phyloP scores from a whole-genome alignment of 2,888 invertebrate species.

The Orthosia gothica region DNA sequence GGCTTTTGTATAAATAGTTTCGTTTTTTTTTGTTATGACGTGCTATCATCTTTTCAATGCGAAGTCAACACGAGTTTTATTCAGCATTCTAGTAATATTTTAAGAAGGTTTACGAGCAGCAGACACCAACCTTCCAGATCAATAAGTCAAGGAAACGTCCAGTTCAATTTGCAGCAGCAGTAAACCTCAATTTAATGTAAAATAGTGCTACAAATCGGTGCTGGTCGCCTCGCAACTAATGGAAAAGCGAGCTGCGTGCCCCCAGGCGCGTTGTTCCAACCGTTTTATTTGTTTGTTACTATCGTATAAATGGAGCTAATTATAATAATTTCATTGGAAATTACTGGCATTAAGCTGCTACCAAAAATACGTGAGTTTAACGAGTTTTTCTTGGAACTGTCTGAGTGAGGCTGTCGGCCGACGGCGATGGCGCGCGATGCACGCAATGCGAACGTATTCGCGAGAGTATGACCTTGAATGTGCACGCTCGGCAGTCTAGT shows the following conservation, averaged over 20 bases:
- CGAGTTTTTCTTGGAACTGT: slow-evolving; percentile 90
- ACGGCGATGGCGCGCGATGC: slow-evolving; percentile 79
- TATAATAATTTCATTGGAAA: slow-evolving; percentile 91
- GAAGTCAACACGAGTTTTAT: background rate
- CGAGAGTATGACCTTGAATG: slow-evolving; percentile 86
- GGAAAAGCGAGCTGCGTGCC: slow-evolving; percentile 78
- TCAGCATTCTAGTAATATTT: background rate
- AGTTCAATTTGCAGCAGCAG: slow-evolving; percentile 53
- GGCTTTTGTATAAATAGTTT: too few relatives aligned
- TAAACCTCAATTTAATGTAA: slow-evolving; percentile 72
- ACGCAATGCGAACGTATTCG: slow-evolving; percentile 78
- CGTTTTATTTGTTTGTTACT: slow-evolving; percentile 91
- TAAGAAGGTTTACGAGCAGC: slow-evolving; percentile 9
- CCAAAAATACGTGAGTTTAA: slow-evolving; percentile 91
- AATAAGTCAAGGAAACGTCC: slow-evolving; percentile 56
- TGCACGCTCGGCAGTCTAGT: slow-evolving; percentile 53
- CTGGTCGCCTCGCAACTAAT: slow-evolving; percentile 69
- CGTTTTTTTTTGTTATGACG: background rate
- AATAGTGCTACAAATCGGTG: slow-evolving; percentile 76
- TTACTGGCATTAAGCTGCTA: slow-evolving; percentile 91
- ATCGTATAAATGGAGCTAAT: slow-evolving; percentile 90
- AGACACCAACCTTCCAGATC: slow-evolving; percentile 24
- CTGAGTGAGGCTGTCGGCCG: slow-evolving; percentile 81
- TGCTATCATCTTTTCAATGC: background rate
- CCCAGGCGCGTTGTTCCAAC: slow-evolving; percentile 80